Conservation (phyloP, 2,888 invertebrate species). For the Hololepta plana region DNA sequence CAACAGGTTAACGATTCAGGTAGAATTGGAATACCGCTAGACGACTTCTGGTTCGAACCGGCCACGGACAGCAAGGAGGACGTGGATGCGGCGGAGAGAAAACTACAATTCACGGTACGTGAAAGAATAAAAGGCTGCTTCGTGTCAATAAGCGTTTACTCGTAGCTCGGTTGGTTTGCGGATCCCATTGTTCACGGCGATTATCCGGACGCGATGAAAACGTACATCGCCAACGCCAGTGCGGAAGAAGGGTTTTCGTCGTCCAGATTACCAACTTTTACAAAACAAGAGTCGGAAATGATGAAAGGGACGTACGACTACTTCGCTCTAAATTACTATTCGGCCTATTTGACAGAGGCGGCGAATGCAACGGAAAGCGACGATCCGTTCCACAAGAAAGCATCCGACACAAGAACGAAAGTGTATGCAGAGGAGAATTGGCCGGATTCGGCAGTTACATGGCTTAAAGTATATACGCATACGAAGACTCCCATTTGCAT, state of each 20-base stretch:
- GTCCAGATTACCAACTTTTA: constrained; percentile 45
- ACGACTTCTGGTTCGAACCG: constrained; percentile 2
- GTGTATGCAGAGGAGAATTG: constrained; percentile 7
- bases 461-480: constrained; percentile 9
- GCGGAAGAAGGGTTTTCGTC: constrained; percentile 34
- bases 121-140: too few species aligned
- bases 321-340: constrained; percentile 59
- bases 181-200: too few species aligned
- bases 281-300: constrained; percentile 35
- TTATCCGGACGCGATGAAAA: constrained; percentile 46
- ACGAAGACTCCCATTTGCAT: too few species aligned
- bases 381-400: too few species aligned
- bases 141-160: too few species aligned
- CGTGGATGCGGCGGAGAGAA: too few species aligned
- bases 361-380: too few species aligned
- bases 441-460: constrained; percentile 12
- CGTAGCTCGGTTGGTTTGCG: too few species aligned
- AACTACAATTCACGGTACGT: too few species aligned
- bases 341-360: constrained; percentile 37
- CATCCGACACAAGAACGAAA: too few species aligned
- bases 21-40: constrained; percentile 33
- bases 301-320: constrained; percentile 49
- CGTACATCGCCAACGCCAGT: constrained; percentile 36
- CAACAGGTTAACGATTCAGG: constrained; percentile 23
- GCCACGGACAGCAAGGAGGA: too few species aligned